Evolutionary conservation across 2,797 vertebrate species (phyloP), one percentile per base, ranked within the genome.

Genomic region (Natrix natrix): DNA sequence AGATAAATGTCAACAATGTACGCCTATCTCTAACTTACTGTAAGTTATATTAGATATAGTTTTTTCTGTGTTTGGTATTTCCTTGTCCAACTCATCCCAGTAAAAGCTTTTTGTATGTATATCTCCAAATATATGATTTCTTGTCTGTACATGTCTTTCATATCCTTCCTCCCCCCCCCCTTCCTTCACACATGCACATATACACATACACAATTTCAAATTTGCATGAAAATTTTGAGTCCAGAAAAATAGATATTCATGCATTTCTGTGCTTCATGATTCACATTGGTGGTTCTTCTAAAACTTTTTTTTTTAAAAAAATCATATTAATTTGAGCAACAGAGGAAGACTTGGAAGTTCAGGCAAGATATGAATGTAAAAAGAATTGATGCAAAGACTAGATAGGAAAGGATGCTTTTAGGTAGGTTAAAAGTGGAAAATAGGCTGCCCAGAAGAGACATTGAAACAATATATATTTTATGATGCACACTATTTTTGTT

Each of bases 401-500:
- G 32, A 32, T 14, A 8, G 28, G 37, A 28, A 37, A 32, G 28
- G 63, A 1, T 91, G 24, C 13, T 26, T 43, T 52, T 60, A 89
- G 12, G 17, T 48, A 16, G 26, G 4, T 57, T 57, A 59, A 56
- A 48, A 69, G 2, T 20, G 8, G 69, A 37, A 20, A 43, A 6
- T 66, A 32, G n/a, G 11, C 20, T 63, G 69, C 74, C 59, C 32
- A 66, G 37, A 83, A 55, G 74, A 56, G n/a, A 48, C 28, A 90
- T 63, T 57, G 28, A 28, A 5, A 5, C 22, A 22, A 78, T 60
- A 86, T 56, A 20, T 86, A 56, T 88, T 56, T 90, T 63, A 56
- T 56, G 57, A 90, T n/a, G 28, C 43, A 92, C 43, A 60, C 52
- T 59, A 87, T 93, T 90, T 92, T 57, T 87, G n/a, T 20, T 91